These are phyloP conservation scores for Propithecus coquereli DNA, from an alignment of 2,113 vertebrate genomes.

Conservation along the genomic window DNA sequence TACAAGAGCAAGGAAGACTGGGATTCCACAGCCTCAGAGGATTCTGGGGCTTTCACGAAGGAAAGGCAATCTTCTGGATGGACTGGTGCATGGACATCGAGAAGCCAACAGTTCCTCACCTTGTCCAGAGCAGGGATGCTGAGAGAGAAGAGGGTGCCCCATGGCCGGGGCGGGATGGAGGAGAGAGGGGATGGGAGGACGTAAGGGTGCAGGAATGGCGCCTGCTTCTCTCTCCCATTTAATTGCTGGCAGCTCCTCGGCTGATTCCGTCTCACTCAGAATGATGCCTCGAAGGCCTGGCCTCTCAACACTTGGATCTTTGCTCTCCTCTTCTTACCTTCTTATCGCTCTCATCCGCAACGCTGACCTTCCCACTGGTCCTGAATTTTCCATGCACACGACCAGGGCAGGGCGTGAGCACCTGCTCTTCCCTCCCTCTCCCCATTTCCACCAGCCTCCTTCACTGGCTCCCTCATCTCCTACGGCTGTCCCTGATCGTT, in stretches of 20 bases:
- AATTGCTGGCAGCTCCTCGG: fast-evolving
- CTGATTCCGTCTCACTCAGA: background rate
- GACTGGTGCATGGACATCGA: background rate
- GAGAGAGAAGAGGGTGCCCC: too few species aligned
- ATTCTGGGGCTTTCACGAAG: too few species aligned
- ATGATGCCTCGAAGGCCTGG: background rate
- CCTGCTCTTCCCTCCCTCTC: background rate
- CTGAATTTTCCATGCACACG: background rate
- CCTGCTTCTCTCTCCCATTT: background rate
- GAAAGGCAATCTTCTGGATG: background rate
- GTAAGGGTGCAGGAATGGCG: fast-evolving
- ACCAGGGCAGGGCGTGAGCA: fast-evolving
- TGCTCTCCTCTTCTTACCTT: background rate
- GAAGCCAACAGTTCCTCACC: background rate
- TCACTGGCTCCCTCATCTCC: background rate
- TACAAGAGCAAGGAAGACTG: background rate
- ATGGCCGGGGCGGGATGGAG: background rate
- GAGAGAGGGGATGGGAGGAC: fast-evolving
- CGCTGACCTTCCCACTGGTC: too few species aligned
- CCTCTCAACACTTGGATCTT: background rate
- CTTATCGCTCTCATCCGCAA: background rate
- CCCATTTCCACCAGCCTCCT: fast-evolving
- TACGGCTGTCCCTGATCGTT: background rate
- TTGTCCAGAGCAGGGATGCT: too few species aligned
- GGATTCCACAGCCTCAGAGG: fast-evolving